Evolutionary conservation across 2,888 invertebrate species (phyloP).

Genomic region (Noctua janthe): DNA sequence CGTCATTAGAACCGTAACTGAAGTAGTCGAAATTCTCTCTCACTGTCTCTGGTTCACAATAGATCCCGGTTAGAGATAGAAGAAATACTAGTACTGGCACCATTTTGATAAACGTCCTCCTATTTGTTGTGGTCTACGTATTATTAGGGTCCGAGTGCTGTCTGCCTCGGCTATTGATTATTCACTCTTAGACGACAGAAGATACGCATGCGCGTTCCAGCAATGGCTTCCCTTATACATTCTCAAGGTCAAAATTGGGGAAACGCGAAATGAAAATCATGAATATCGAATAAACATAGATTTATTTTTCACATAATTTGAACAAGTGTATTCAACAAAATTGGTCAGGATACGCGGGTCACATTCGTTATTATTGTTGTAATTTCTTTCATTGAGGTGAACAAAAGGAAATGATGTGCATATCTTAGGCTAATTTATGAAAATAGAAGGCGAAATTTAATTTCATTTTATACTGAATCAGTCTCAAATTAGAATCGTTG

Average conservation of each 20-base stretch:
- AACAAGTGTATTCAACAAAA: conserved; percentile 75
- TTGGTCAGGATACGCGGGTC: conserved; percentile 70
- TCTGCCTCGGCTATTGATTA: conserved; percentile 83
- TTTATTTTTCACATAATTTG: conserved; percentile 80
- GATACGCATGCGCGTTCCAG: conserved; percentile 82
- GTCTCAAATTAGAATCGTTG: conserved; percentile 87
- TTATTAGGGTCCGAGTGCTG: conserved; percentile 74
- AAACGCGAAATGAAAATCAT: conserved; percentile 74
- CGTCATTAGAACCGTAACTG: conserved; percentile 85
- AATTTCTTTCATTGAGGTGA: conserved; percentile 66
- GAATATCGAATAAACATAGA: conserved; percentile 75
- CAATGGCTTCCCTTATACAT: conserved; percentile 68
- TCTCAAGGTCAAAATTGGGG: conserved; percentile 78
- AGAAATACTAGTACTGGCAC: conserved; percentile 76
- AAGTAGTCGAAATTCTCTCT: conserved; percentile 87
- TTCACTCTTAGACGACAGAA: conserved; percentile 63
- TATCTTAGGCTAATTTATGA: conserved; percentile 80
- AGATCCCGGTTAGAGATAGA: conserved; percentile 73
- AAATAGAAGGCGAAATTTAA: conserved; percentile 87
- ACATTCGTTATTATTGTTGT: conserved; percentile 49
- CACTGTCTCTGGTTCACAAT: conserved; percentile 87
- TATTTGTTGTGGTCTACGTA: conserved; percentile 80
- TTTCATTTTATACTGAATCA: conserved; percentile 84
- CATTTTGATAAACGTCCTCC: conserved; percentile 74
- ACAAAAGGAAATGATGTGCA: conserved; percentile 63